Conservation (phyloP, 2,888 invertebrate species). For the Patella depressa region DNA sequence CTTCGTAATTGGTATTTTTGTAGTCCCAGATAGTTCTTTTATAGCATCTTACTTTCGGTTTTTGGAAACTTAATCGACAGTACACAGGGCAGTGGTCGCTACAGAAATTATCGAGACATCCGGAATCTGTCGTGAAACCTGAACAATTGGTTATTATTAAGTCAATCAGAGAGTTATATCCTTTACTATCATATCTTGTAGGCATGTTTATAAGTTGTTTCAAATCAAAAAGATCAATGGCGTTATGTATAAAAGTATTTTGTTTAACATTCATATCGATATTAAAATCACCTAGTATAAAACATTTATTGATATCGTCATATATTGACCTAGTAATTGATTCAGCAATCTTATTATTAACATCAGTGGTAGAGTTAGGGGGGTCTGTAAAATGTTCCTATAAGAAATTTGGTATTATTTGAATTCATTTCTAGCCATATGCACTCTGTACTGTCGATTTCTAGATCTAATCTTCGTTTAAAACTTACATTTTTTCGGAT, state of each 20-base stretch:
- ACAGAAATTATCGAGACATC: not conserved
- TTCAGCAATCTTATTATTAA: not conserved
- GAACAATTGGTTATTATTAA: not conserved
- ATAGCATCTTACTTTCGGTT: not conserved
- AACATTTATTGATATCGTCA: not conserved
- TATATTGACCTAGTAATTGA: not conserved
- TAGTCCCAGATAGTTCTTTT: not conserved
- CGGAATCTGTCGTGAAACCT: not conserved
- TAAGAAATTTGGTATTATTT: not conserved
- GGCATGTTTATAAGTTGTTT: not conserved
- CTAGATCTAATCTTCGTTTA: no score
- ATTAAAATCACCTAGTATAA: not conserved
- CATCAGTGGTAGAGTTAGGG: not conserved
- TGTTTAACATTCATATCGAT: not conserved
- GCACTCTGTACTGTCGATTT: not conserved
- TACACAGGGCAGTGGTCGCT: not conserved
- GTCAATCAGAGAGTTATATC: not conserved
- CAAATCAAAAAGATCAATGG: not conserved
- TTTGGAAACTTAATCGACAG: not conserved
- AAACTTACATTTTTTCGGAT: no score
- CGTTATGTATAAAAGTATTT: not conserved
- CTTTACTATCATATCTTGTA: not conserved
- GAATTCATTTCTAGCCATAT: not conserved
- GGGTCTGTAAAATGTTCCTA: not conserved
- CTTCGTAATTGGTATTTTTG: not conserved